Evolutionary conservation across 2,888 invertebrate species (phyloP).

Genomic region (Cryptophagus acutangulus): DNA sequence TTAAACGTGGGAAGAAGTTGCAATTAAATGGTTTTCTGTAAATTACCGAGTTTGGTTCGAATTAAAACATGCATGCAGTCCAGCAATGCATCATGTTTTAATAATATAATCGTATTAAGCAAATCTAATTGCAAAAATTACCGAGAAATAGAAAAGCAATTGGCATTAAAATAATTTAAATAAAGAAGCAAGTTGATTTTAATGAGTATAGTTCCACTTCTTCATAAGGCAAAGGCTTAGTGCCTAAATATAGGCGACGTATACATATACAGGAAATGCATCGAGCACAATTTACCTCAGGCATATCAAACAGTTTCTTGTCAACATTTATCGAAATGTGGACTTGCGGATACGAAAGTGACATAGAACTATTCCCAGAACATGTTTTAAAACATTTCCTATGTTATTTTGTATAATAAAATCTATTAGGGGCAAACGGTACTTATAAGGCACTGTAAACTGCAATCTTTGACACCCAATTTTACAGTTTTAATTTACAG

Average conservation of each 20-base stretch:
- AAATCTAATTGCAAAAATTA: no score
- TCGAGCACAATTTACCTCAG: slow-evolving; percentile 20
- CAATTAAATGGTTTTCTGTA: no score
- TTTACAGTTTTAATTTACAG: no score
- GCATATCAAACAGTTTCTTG: slow-evolving; percentile 22
- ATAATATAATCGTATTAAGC: no score
- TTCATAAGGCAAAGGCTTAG: slow-evolving; percentile 21
- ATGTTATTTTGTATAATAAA: background rate
- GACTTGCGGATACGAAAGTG: slow-evolving; percentile 15
- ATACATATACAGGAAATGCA: slow-evolving; percentile 25
- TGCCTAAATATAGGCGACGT: slow-evolving; percentile 25
- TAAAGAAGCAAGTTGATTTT: slow-evolving; percentile 10
- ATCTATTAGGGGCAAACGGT: background rate
- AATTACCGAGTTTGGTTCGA: no score
- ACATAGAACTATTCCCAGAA: slow-evolving; percentile 5
- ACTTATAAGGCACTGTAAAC: no score
- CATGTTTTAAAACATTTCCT: slow-evolving; percentile 4
- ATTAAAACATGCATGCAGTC: no score
- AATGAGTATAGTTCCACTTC: slow-evolving; percentile 19
- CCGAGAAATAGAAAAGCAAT: no score
- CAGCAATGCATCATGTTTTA: no score
- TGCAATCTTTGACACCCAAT: no score
- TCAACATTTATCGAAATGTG: slow-evolving; percentile 20
- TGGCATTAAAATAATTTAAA: no score
- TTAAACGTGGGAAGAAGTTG: no score